These are phyloP conservation scores for Lasioglossum leucozonium DNA, from an alignment of 2,888 invertebrate species.

Conservation along the genomic window DNA sequence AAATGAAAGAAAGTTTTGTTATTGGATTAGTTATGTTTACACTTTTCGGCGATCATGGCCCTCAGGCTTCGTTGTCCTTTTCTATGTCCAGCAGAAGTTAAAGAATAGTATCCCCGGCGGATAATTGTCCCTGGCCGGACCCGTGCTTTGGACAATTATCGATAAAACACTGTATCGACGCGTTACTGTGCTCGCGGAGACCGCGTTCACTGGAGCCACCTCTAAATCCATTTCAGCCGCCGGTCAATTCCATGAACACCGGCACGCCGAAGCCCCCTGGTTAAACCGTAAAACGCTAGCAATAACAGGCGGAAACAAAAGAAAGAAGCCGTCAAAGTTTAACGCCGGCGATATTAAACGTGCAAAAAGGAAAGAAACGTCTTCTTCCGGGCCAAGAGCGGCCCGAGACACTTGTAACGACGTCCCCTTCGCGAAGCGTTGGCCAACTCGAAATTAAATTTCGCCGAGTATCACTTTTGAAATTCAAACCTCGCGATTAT, in stretches of 20 bases:
- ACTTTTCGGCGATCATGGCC: too few relatives aligned
- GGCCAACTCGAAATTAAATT: constrained; percentile 49
- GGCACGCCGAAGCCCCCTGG: not conserved
- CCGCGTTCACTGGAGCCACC: not conserved
- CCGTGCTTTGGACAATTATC: too few relatives aligned
- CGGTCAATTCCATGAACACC: not conserved
- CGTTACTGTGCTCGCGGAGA: not conserved
- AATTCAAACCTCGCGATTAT: constrained; percentile 48
- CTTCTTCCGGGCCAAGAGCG: not conserved
- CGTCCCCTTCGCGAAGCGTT: not conserved
- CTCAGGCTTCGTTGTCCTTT: too few relatives aligned
- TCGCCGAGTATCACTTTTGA: constrained; percentile 28
- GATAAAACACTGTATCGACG: too few relatives aligned
- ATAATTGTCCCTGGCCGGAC: too few relatives aligned
- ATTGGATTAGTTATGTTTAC: too few relatives aligned
- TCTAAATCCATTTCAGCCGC: not conserved
- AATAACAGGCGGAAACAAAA: constrained; percentile 6
- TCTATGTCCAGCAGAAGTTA: too few relatives aligned
- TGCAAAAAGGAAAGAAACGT: not conserved
- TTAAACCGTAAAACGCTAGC: constrained; percentile 9
- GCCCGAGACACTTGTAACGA: not conserved
- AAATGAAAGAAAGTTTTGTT: too few relatives aligned
- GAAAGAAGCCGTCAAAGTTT: constrained; percentile 31
- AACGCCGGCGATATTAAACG: constrained; percentile 18
- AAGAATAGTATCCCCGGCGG: too few relatives aligned